These are phyloP conservation scores for Castor canadensis DNA, from an alignment of 2,113 vertebrate species.

Conservation along the genomic window DNA sequence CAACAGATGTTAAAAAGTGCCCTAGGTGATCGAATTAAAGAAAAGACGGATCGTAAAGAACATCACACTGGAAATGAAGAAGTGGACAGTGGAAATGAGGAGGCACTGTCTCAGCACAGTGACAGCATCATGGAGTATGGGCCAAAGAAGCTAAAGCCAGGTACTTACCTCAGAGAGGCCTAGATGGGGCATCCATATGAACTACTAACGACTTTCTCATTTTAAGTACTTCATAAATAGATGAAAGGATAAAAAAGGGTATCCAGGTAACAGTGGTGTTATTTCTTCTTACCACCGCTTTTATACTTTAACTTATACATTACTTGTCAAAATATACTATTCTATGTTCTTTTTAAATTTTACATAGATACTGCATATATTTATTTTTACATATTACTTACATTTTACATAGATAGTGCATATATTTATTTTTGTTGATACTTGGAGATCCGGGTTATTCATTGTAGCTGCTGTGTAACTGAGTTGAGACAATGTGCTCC, in stretches of 20 bases:
- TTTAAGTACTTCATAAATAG: slow-evolving; percentile 35
- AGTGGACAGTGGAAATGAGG: slow-evolving; percentile 81
- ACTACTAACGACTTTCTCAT: not conserved
- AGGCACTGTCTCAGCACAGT: slow-evolving; percentile 90
- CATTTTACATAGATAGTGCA: not conserved
- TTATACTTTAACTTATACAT: not conserved
- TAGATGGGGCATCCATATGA: not conserved
- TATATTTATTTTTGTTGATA: not conserved
- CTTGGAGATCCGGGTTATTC: not conserved
- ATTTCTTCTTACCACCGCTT: not conserved
- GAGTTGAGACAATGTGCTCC: not conserved
- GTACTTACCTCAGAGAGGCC: slow-evolving; percentile 75
- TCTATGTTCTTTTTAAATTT: not conserved
- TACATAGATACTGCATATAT: not conserved
- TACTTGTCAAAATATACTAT: not conserved
- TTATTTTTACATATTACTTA: no score
- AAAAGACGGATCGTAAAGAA: slow-evolving; percentile 68
- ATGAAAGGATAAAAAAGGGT: not conserved
- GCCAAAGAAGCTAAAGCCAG: slow-evolving; percentile 77
- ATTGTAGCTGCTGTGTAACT: not conserved
- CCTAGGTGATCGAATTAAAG: slow-evolving; percentile 76
- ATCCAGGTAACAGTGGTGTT: not conserved
- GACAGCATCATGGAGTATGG: slow-evolving; percentile 88
- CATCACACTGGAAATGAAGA: slow-evolving; percentile 63
- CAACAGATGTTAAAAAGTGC: slow-evolving; percentile 93